Percentiles rank a stretch among this genome's conserved stretches.
Conservation (phyloP, 2,888 invertebrate genomes). For the Melanargia galathea region DNA sequence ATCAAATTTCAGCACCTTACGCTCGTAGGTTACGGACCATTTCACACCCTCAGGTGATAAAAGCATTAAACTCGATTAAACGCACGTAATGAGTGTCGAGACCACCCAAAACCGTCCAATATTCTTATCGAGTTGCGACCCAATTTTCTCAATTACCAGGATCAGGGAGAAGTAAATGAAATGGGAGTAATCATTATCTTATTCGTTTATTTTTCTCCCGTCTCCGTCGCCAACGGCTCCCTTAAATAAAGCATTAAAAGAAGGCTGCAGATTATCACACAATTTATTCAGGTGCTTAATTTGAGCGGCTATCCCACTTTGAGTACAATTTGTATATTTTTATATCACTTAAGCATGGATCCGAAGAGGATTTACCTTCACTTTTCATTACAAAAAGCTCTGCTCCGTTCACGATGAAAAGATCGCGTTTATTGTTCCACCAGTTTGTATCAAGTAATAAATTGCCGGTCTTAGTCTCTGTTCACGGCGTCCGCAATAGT, state of each 20-base stretch:
- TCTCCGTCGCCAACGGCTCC: slow-evolving; percentile 62
- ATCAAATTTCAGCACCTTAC: slow-evolving; percentile 30
- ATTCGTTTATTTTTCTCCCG: slow-evolving; percentile 71
- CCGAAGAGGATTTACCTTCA: slow-evolving; percentile 68
- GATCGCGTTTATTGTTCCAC: slow-evolving; percentile 25
- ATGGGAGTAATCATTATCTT: slow-evolving; percentile 80
- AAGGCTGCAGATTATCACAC: slow-evolving; percentile 79
- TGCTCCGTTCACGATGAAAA: slow-evolving; percentile 49
- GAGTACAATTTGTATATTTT: slow-evolving; percentile 75
- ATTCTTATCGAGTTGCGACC: slow-evolving; percentile 75
- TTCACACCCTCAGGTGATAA: slow-evolving; percentile 76
- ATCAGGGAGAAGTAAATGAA: slow-evolving; percentile 79
- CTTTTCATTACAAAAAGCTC: slow-evolving; percentile 61
- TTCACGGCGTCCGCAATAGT: slow-evolving; percentile 14
- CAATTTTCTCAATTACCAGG: slow-evolving; percentile 79
- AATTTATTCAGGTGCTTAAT: slow-evolving; percentile 83
- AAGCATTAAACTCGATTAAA: slow-evolving; percentile 78
- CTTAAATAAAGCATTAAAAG: slow-evolving; percentile 75
- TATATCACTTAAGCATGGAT: slow-evolving; percentile 75
- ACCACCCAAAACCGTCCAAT: slow-evolving; percentile 63
- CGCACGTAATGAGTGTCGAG: slow-evolving; percentile 60
- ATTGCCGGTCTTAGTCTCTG: slow-evolving; percentile 20
- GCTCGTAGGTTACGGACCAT: slow-evolving; percentile 57
- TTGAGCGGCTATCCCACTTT: slow-evolving; percentile 77
- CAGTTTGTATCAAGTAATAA: slow-evolving; percentile 22